phyloP scores from a whole-genome alignment of 2,113 vertebrate genomes.

The Corythaixoides concolor region DNA sequence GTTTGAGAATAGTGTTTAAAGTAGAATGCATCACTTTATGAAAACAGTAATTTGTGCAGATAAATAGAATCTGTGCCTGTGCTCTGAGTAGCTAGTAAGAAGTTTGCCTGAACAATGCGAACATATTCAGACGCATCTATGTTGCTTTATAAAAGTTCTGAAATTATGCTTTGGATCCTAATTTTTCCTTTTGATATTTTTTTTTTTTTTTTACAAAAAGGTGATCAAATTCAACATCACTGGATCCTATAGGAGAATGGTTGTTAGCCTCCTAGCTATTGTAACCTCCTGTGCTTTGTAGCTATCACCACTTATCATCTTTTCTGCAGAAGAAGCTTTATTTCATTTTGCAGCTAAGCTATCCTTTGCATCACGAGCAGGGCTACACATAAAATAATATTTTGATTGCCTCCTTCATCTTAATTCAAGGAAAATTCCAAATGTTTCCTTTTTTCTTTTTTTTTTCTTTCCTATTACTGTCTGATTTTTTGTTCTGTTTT shows the following conservation, averaged over 20 bases:
- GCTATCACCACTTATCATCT: neutral
- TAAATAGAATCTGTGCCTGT: neutral
- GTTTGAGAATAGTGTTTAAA: neutral
- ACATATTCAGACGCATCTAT: neutral
- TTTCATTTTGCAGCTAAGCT: neutral
- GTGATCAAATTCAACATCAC: neutral
- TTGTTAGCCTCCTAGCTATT: neutral
- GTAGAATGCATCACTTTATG: neutral
- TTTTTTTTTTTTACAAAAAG: neutral
- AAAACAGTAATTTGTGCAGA: neutral
- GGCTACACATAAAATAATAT: neutral
- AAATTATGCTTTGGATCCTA: neutral
- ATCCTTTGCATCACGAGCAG: neutral
- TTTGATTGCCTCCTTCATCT: neutral
- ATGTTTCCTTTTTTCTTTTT: neutral
- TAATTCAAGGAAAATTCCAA: neutral
- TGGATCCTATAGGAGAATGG: neutral
- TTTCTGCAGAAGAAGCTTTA: neutral
- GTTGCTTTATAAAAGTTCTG: neutral
- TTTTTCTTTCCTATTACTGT: neutral
- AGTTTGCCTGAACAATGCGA: neutral
- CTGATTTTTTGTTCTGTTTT: slow-evolving; percentile 3
- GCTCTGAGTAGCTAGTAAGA: neutral
- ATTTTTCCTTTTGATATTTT: neutral
- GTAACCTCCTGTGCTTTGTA: neutral